These are phyloP conservation scores for Sericinus montela DNA, from an alignment of 2,888 invertebrate species.

Conservation along the genomic window DNA sequence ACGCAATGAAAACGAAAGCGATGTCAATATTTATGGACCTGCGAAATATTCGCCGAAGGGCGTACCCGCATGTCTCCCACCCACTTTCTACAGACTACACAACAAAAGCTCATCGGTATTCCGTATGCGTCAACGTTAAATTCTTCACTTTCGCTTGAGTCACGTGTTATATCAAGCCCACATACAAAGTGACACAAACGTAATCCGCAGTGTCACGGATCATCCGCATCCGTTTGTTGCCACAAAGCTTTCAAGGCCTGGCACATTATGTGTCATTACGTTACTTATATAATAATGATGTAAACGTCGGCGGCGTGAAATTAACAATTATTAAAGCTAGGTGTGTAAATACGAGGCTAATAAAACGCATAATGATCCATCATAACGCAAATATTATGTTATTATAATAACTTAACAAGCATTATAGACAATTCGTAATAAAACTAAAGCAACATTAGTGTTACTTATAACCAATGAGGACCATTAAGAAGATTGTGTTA, in stretches of 20 bases:
- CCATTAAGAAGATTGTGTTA: no score
- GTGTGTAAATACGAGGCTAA: neutral
- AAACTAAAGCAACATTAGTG: no score
- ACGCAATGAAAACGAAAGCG: constrained; percentile 73
- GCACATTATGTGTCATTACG: constrained; percentile 23
- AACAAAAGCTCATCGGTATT: constrained; percentile 75
- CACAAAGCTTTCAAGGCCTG: constrained; percentile 45
- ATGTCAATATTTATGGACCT: constrained; percentile 69
- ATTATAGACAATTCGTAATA: no score
- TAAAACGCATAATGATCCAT: neutral
- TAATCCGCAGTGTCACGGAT: constrained; percentile 52
- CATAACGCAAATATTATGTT: no score
- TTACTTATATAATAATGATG: constrained; percentile 35
- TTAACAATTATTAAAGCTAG: constrained; percentile 16
- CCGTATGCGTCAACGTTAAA: constrained; percentile 47
- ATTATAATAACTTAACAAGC: no score
- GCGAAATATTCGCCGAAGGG: constrained; percentile 76
- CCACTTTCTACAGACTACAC: constrained; percentile 58
- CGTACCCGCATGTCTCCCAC: constrained; percentile 65
- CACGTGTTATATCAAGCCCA: constrained; percentile 27
- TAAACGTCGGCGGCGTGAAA: constrained; percentile 32
- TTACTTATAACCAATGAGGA: no score
- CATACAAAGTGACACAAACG: constrained; percentile 43
- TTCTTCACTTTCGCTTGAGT: constrained; percentile 59
- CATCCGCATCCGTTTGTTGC: constrained; percentile 51